These are phyloP conservation scores for Aphyosemion australe DNA, from an alignment of 2,113 vertebrate species.

Conservation along the genomic window DNA sequence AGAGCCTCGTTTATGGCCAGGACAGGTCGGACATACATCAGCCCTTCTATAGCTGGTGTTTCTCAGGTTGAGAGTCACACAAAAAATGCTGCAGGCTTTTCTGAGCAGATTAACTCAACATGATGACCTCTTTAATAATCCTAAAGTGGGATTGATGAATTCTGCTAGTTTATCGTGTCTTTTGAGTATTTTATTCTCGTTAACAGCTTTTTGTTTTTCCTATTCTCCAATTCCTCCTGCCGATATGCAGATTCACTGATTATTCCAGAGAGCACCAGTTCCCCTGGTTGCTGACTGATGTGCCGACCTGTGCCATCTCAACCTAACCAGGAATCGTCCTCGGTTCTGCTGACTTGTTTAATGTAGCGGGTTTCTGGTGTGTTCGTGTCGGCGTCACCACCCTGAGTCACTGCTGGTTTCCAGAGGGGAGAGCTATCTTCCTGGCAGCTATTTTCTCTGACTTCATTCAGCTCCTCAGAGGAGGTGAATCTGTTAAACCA, in stretches of 20 bases:
- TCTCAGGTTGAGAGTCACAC: slow-evolving; percentile 31
- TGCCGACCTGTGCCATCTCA: too few relatives aligned
- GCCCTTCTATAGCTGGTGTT: slow-evolving; percentile 57
- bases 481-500: neutral
- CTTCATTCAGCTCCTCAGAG: neutral
- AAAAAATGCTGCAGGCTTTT: slow-evolving; percentile 47
- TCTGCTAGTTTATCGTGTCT: too few relatives aligned
- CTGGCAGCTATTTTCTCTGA: too few relatives aligned
- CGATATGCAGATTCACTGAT: too few relatives aligned
- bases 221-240: too few relatives aligned
- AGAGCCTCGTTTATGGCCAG: slow-evolving; percentile 65
- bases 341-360: neutral
- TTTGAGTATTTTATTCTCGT: too few relatives aligned
- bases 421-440: too few relatives aligned
- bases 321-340: too few relatives aligned
- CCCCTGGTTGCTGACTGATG: neutral
- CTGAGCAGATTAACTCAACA: neutral
- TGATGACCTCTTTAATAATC: slow-evolving; percentile 16
- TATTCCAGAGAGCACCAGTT: neutral
- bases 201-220: too few relatives aligned
- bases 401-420: slow-evolving; percentile 11
- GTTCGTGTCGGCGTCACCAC: slow-evolving; percentile 7
- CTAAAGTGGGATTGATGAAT: slow-evolving; percentile 35
- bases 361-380: slow-evolving; percentile 34
- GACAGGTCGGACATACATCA: slow-evolving; percentile 55